Conservation (phyloP, 2,797 vertebrate genomes). For the Lates japonicus region DNA sequence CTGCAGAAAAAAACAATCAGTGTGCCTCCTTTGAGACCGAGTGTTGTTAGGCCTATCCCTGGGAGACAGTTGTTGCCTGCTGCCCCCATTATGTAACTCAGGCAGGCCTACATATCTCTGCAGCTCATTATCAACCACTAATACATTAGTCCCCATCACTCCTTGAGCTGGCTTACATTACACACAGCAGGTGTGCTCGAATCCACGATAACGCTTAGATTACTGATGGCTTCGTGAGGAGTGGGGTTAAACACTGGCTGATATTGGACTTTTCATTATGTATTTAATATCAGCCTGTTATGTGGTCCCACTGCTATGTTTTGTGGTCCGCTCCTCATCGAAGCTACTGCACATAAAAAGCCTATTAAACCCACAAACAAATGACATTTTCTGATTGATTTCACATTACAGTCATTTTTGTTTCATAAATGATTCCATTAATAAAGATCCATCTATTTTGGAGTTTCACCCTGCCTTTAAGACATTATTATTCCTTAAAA, state of each 20-base stretch:
- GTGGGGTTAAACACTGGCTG: slow-evolving; percentile 37
- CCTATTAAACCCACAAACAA: slow-evolving; percentile 6
- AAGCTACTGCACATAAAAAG: neutral
- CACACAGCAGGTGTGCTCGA: slow-evolving; percentile 31
- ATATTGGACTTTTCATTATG: slow-evolving; percentile 24
- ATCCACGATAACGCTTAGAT: slow-evolving; percentile 17
- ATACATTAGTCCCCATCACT: slow-evolving; percentile 28
- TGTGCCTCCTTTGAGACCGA: slow-evolving; percentile 61
- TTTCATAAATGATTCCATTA: slow-evolving; percentile 2
- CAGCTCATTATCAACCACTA: slow-evolving; percentile 50
- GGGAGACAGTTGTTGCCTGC: slow-evolving; percentile 50
- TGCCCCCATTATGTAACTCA: slow-evolving; percentile 58
- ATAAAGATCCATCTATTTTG: neutral
- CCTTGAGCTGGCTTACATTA: slow-evolving; percentile 25
- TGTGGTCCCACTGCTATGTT: neutral
- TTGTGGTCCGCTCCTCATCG: neutral
- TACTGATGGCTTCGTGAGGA: slow-evolving; percentile 38
- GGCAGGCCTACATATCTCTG: slow-evolving; percentile 36
- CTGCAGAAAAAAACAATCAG: slow-evolving; percentile 52
- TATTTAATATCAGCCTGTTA: slow-evolving; percentile 18
- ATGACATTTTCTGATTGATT: neutral
- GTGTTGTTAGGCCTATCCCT: slow-evolving; percentile 41
- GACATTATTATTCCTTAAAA: too few relatives aligned
- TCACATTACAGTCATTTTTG: neutral
- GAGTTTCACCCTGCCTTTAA: neutral